Conservation (phyloP, 1,140 invertebrate species). For the Muscidifurax raptorellus region DNA sequence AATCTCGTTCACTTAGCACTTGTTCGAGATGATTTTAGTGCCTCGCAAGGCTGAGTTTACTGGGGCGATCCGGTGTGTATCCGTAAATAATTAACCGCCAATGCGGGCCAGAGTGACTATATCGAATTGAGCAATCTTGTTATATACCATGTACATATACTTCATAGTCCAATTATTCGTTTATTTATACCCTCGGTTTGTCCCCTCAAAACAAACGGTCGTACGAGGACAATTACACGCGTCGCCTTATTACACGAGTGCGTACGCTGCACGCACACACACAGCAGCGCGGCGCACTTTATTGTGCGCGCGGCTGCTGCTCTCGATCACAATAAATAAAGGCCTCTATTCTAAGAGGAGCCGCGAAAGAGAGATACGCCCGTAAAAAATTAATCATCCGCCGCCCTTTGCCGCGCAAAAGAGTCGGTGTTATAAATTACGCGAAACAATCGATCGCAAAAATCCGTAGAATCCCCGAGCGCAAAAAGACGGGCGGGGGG, state of each 20-base stretch:
- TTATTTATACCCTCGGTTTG: not conserved
- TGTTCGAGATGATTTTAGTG: too few relatives aligned
- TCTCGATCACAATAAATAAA: constrained; percentile 19
- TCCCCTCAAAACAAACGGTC: constrained; percentile 5
- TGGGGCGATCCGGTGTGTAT: too few relatives aligned
- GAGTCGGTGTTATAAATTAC: constrained; percentile 38
- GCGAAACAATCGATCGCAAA: constrained; percentile 44
- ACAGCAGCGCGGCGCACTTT: not conserved
- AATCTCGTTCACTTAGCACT: too few relatives aligned
- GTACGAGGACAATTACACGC: constrained; percentile 7
- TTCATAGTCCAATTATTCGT: constrained; percentile 32
- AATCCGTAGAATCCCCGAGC: constrained; percentile 33
- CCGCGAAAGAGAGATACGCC: not conserved
- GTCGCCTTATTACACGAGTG: constrained; percentile 2
- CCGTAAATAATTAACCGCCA: too few relatives aligned
- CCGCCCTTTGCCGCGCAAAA: not conserved
- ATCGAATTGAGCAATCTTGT: not conserved
- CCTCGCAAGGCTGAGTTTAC: too few relatives aligned
- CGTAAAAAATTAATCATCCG: constrained; percentile 38
- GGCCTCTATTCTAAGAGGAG: constrained; percentile 7
- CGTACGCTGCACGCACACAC: too few relatives aligned
- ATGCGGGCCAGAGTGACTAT: not conserved
- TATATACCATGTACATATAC: not conserved
- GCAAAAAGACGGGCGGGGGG: too few relatives aligned
- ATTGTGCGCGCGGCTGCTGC: not conserved